Conservation (phyloP, 2,888 invertebrate genomes). For the Dicyrtomina minuta region DNA sequence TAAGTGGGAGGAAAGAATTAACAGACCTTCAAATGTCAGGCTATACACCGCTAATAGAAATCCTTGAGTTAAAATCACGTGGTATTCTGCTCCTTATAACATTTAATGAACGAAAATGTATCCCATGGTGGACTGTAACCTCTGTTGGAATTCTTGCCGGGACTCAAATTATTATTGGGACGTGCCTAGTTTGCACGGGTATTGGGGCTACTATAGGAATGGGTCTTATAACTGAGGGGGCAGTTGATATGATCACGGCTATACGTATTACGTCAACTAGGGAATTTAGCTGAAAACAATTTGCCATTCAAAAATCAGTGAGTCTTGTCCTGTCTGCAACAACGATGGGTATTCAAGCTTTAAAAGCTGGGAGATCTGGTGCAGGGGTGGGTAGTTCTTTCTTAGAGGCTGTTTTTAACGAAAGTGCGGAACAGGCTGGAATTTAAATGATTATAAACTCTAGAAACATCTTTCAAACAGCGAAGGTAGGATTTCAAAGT, state of each 20-base stretch:
- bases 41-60: constrained; percentile 21
- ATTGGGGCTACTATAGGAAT: constrained; percentile 36
- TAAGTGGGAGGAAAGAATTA: constrained; percentile 11
- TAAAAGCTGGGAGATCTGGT: constrained; percentile 20
- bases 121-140: constrained; percentile 36
- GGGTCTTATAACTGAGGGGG: constrained; percentile 35
- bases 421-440: constrained; percentile 28
- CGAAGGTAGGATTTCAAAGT: constrained; percentile 8
- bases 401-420: too few species aligned
- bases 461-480: neutral
- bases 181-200: constrained; percentile 29
- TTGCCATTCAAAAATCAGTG: constrained; percentile 35
- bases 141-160: constrained; percentile 15
- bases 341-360: constrained; percentile 26
- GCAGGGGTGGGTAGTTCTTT: too few species aligned
- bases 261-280: constrained; percentile 16
- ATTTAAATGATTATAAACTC: neutral
- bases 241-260: constrained; percentile 25
- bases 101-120: constrained; percentile 27
- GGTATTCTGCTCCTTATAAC: constrained; percentile 25
- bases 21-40: constrained; percentile 5
- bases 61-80: constrained; percentile 15
- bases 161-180: constrained; percentile 28
- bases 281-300: constrained; percentile 37
- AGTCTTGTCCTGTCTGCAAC: constrained; percentile 31